Evolutionary conservation across 2,888 invertebrate genomes (phyloP).

Genomic region (Scaptomyza tumidula): DNA sequence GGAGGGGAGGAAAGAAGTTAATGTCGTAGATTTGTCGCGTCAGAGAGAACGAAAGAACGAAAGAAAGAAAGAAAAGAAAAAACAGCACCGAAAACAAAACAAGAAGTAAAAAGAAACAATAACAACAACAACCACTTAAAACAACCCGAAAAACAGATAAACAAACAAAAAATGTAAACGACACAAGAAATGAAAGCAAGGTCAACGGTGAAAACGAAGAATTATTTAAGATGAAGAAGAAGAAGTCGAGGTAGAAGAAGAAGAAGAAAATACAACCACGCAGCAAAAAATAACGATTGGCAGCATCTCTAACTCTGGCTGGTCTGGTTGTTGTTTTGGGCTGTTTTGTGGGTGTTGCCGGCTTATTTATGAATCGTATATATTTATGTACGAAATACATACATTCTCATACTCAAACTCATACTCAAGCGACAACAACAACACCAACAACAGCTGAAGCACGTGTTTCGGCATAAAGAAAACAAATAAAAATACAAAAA

Average conservation of each 20-base stretch:
- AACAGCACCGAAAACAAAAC: conserved; percentile 38
- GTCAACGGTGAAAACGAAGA: conserved; percentile 5
- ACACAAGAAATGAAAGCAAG: conserved; percentile 10
- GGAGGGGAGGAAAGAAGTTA: neutral
- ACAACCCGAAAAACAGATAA: conserved; percentile 35
- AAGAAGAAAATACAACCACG: conserved; percentile 26
- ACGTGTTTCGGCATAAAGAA: conserved; percentile 14
- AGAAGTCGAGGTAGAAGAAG: conserved; percentile 1
- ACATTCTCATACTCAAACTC: neutral
- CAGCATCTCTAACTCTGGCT: conserved; percentile 9
- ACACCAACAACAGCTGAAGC: conserved; percentile 20
- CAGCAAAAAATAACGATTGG: conserved; percentile 39
- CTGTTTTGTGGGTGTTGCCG: conserved; percentile 28
- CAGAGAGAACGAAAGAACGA: conserved; percentile 44
- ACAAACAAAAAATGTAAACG: conserved; percentile 45
- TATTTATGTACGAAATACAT: conserved; percentile 31
- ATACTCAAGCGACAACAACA: conserved; percentile 28
- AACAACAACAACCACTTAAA: conserved; percentile 5
- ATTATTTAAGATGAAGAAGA: neutral
- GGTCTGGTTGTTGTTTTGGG: conserved; percentile 12
- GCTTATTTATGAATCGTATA: conserved; percentile 54
- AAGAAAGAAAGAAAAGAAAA: conserved; percentile 4
- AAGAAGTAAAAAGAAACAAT: conserved; percentile 2
- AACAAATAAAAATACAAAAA: neutral
- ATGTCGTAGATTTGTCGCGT: conserved; percentile 23